Evolutionary conservation across 2,888 invertebrate genomes (phyloP), one percentile per base, ranked within the genome.

Genomic region (Gnatocerus cornutus): DNA sequence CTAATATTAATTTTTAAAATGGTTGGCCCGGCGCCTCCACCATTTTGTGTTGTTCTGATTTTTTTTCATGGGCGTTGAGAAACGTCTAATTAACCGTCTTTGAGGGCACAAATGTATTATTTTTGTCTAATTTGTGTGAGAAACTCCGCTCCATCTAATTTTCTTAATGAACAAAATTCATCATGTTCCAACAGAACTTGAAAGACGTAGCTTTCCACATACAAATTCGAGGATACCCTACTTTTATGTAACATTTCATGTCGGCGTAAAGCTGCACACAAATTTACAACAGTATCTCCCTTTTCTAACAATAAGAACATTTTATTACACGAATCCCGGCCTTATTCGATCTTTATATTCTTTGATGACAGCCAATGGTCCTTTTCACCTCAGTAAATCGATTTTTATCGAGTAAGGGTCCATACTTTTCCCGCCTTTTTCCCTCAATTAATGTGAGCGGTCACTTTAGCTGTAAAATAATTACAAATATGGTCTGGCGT

Each of bases 291-390:
- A 27, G 55, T 21, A n/a, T 55, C 56, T 56, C 56, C 56, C 39
- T 55, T 37, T 55, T 37, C 39, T 29, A 43, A 56, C 56, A 43
- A 27, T 56, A 56, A 21, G 56, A 56, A 56, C 56, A 43, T 56
- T 43, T 56, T 56, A 56, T 56, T 56, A 16, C 55, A 39, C 39
- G 55, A 55, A 55, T 55, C 55, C 21, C 39, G 7, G 41, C 27
- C 43, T 56, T 56, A 56, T 43, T 56, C 56, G 56, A 56, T 56
- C 43, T 56, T 56, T 56, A 56, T 56, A 12, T 39, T 56, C 27
- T 56, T 41, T 41, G 29, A 41, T 56, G 43, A 56, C 56, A 56
- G 41, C 41, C 43, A 56, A 43, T 56, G 43, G 41, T n/a, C 29
- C 14, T 43, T 56, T 29, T 29, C 43, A 16, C 21, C 2, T 2